These are phyloP conservation scores for Erythrolamprus reginae DNA, from an alignment of 2,113 vertebrate species.

Conservation along the genomic window DNA sequence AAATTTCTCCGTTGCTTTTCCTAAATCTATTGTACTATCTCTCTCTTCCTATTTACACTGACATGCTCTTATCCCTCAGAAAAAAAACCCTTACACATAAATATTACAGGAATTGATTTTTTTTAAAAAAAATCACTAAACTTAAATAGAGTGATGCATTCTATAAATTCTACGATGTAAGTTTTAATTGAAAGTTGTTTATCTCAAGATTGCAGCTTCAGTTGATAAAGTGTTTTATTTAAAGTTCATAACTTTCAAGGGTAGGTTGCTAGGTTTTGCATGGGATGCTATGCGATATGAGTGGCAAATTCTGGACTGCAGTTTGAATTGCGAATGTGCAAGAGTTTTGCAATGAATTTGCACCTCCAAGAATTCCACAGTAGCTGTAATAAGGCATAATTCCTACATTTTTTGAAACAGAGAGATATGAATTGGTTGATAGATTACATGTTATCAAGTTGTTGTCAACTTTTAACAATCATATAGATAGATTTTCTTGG, in stretches of 20 bases:
- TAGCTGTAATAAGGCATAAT: background rate
- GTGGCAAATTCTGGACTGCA: background rate
- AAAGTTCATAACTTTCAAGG: background rate
- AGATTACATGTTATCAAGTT: background rate
- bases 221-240: background rate
- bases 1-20: background rate
- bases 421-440: background rate
- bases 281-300: background rate
- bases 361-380: background rate
- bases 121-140: background rate
- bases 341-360: background rate
- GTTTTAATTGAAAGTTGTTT: slow-evolving; percentile 7
- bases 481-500: background rate
- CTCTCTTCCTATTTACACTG: background rate
- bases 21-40: background rate
- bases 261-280: background rate
- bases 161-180: background rate
- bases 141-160: background rate
- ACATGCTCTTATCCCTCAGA: background rate
- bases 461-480: background rate
- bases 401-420: slow-evolving; percentile 6
- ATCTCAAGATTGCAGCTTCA: background rate
- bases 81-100: background rate
- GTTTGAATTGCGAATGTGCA: background rate
- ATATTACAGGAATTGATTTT: background rate